Evolutionary conservation across 2,797 vertebrate genomes (phyloP), one percentile per base, ranked within the genome.

Genomic region (Falco columbarius): DNA sequence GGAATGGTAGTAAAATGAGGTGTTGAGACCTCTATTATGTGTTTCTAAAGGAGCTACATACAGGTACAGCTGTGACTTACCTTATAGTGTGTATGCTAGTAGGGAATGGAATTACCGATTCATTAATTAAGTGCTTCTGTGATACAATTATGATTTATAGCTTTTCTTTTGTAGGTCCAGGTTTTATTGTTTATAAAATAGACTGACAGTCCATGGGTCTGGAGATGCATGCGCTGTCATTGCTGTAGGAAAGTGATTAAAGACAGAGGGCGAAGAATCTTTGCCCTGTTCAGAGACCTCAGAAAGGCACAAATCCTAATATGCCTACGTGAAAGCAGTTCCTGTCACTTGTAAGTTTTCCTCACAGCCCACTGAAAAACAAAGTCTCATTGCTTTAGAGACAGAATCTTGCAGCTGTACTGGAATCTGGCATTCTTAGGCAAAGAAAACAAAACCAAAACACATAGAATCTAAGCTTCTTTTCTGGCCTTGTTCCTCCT

Each of bases 21-120:
- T 8, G 1, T 58, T 34, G 62, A 79, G 47, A 14, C 12, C 27
- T 65, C 0, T 62, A 0, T 70, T 55, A 5, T 3, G 1, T 61
- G n/a, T 82, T 81, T 44, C 36, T 65, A 30, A 14, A 1, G 4
- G 24, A 85, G 32, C n/a, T 59, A 5, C 3, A 0, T 30, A 19
- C 14, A 51, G 47, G 12, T 65, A 40, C 3, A 1, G 18, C n/a
- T 67, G 40, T 85, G 77, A 59, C 17, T 51, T 46, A 15, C 14
- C 29, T 42, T 62, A 2, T 9, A 19, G 23, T 4, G 1, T 19
- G 10, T 46, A 3, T 27, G 12, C 29, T 58, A 29, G 12, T 59
- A 44, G 27, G 22, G 30, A 19, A 26, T 42, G 49, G 54, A 81
- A 49, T 70, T 66, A 77, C 17, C 51, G 32, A 79, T 79, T 55